Percentiles rank a stretch among this genome's conserved stretches.
phyloP scores from a whole-genome alignment of 2,113 vertebrate species.

The Pleuronectes platessa region DNA sequence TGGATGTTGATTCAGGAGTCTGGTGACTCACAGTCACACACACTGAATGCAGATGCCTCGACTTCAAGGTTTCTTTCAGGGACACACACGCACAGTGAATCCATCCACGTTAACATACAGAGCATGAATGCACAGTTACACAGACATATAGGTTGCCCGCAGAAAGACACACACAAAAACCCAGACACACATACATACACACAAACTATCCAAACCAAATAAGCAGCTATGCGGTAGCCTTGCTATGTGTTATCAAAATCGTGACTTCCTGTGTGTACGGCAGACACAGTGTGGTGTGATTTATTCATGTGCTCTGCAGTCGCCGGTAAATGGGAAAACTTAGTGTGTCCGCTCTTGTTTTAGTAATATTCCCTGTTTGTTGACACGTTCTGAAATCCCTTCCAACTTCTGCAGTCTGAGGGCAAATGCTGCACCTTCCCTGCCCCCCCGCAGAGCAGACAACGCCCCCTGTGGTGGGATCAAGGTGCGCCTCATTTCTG shows the following conservation, averaged over 20 bases:
- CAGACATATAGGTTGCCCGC: background rate
- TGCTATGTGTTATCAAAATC: background rate
- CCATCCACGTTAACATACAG: too few relatives aligned
- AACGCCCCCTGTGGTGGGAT: conserved; percentile 23
- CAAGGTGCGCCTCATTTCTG: conserved; percentile 19
- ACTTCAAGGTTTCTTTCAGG: too few relatives aligned
- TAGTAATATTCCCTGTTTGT: background rate
- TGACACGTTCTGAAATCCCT: background rate
- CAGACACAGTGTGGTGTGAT: background rate
- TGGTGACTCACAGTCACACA: too few relatives aligned
- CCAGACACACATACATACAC: background rate
- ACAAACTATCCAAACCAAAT: background rate
- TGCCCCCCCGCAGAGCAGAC: conserved; percentile 19
- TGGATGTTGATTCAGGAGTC: too few relatives aligned
- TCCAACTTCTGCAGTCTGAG: conserved; percentile 2
- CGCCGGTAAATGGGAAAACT: too few relatives aligned
- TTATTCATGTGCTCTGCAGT: background rate
- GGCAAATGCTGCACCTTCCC: conserved; percentile 3
- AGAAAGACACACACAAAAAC: background rate
- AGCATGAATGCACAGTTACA: background rate
- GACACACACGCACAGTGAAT: too few relatives aligned
- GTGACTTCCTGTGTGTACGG: background rate
- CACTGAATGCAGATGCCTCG: too few relatives aligned
- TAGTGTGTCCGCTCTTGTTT: background rate
- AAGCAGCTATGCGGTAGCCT: background rate